phyloP scores from a whole-genome alignment of 2,797 vertebrate species.

The Rhabdophis nuchalis region DNA sequence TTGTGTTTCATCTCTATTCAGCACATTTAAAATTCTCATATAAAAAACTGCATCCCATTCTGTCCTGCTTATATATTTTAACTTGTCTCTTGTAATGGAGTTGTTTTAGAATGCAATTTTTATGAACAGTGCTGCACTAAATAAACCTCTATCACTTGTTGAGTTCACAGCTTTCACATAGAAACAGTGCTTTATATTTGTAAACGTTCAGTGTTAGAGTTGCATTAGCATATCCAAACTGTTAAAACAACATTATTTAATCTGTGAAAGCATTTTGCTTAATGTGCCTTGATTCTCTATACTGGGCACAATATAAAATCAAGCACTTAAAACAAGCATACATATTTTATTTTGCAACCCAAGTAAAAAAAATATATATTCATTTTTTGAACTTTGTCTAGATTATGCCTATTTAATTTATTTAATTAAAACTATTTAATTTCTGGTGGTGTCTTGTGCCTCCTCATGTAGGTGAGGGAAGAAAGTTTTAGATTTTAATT shows the following conservation, averaged over 20 bases:
- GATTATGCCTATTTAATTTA: neutral
- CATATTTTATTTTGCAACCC: neutral
- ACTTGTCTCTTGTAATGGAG: conserved; percentile 10
- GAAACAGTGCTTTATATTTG: neutral
- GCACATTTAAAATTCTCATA: neutral
- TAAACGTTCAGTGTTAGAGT: conserved; percentile 3
- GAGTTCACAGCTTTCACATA: neutral
- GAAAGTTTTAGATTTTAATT: neutral
- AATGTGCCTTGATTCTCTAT: conserved; percentile 23
- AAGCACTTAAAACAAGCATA: neutral
- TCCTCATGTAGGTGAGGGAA: neutral
- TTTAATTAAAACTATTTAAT: neutral
- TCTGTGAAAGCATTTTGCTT: conserved; percentile 19
- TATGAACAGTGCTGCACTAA: conserved; percentile 4
- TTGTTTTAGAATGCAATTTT: conserved; percentile 18
- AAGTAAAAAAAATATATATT: neutral
- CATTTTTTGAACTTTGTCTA: neutral
- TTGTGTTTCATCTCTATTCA: conserved; percentile 8
- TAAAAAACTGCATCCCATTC: neutral
- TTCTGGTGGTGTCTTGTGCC: conserved; percentile 4
- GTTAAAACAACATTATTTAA: conserved; percentile 36
- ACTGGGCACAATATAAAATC: neutral
- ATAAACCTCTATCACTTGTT: conserved; percentile 4
- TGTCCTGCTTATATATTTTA: neutral
- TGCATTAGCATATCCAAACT: conserved; percentile 12